Evolutionary conservation across 2,113 vertebrate species (phyloP), one percentile per base, ranked within the genome.

Genomic region (Pardalotus punctatus): DNA sequence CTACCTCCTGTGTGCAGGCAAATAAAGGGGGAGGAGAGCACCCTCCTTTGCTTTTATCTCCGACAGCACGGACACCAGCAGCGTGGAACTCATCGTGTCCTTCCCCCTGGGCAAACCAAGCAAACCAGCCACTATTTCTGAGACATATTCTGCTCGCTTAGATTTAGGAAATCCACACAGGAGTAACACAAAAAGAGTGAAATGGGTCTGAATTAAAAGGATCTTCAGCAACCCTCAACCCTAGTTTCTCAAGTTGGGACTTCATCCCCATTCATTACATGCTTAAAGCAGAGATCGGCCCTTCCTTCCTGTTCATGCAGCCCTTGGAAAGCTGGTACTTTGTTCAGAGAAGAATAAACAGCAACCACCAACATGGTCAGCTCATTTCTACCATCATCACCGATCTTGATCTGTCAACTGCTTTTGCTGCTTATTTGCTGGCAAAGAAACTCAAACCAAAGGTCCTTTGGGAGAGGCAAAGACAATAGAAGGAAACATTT

Each of bases 401-500:
- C 28, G 88, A 84, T 93, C 65, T 86, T 2, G 1, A 60, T 73
- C 70, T 94, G 88, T 93, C 96, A 96, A 66, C 70, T 86, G 53
- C 69, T 94, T 83, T 86, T 86, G 71, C 84, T 69, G 53, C 54
- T 79, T 85, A 77, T 84, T 94, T 83, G 54, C 81, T 86, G 84
- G 76, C 80, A 47, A 51, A 83, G 86, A 45, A 33, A 40, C 74
- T 78, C 29, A 74, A 92, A 50, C 56, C 84, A 81, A 82, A 79
- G 17, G 27, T 43, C 82, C 61, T 84, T 35, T 76, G 94, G 89
- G 94, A 95, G 36, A 64, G 19, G 12, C 38, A 84, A 74, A 94
- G 51, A 93, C 88, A 97, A 94, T 71, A 84, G 93, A 78, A 94
- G 51, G 65, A 95, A 95, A 78, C 53, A 72, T 81, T 95, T 96